Base-by-base conservation (phyloP, 2,113 vertebrate genomes). In the Rattus rattus region DNA sequence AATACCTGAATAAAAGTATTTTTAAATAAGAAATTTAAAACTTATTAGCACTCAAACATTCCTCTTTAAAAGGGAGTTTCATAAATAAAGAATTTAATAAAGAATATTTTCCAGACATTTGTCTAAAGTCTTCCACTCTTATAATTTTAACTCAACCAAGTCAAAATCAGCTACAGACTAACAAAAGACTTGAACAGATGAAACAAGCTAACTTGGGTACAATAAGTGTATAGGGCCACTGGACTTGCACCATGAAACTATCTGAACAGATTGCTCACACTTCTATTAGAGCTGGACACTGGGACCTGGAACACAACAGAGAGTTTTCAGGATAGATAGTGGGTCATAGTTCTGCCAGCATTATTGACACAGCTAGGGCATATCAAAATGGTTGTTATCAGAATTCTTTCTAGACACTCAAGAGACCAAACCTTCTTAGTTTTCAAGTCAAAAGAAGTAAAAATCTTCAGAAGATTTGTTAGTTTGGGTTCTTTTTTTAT, bases 1-100 rank as follows among this genome's bases (percentile, higher is more conserved):
- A 90, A 33, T 11, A 11, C 88, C n/a, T 84, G n/a, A 94, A 88
- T 54, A 61, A 86, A 85, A 63, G 47, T 19, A 54, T 96, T 97
- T 97, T 39, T 84, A 17, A 91, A 63, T 61, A 91, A 84, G 30
- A 30, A 83, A 80, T 39, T n/a, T 88, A 30, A 92, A 88, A 92
- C 28, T 1, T 52, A 69, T 28, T 69, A 43, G 43, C 90, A 83
- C 92, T 56, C n/a, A 65, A 70, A 3, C 43, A 16, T 79, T 91
- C 30, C 10, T 61, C 24, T 63, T 65, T 59, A 56, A 73, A 88
- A 52, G 28, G 5, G 17, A 75, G 10, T 70, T 85, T 22, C 28
- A 33, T 79, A 61, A 93, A 87, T 54, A 86, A 79, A 54, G 9
- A 39, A 73, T 72, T 80, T 90, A 90, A 95, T 70, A 80, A 94